Conservation (phyloP, 2,113 vertebrate genomes). For the Lontra canadensis region DNA sequence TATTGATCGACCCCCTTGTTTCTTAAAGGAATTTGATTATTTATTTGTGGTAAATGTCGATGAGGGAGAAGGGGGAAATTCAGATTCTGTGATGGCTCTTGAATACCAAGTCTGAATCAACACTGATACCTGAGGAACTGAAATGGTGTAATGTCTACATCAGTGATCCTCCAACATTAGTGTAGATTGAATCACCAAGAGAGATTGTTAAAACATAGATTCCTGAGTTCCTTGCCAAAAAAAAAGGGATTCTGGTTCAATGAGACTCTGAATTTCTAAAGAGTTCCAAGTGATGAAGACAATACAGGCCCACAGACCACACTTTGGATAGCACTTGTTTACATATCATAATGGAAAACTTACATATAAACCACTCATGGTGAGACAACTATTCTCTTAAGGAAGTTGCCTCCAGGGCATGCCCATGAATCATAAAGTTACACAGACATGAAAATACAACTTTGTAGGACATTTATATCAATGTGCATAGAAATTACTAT, state of each 20-base stretch:
- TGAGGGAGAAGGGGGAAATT: not conserved
- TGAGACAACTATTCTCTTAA: not conserved
- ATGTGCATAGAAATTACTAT: not conserved
- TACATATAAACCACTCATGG: not conserved
- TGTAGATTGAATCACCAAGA: not conserved
- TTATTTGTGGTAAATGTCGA: not conserved
- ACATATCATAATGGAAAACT: not conserved
- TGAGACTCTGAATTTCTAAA: not conserved
- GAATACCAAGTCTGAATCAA: not conserved
- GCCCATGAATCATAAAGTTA: not conserved
- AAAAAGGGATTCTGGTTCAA: not conserved
- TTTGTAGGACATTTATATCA: not conserved
- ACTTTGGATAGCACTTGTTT: not conserved
- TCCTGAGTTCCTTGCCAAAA: not conserved
- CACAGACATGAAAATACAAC: not conserved
- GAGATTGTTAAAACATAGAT: not conserved
- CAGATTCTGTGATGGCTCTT: not conserved
- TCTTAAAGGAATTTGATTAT: not conserved
- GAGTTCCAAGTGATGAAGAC: not conserved
- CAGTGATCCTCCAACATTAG: not conserved
- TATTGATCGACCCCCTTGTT: not conserved
- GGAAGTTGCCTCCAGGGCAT: not conserved
- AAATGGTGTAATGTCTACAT: not conserved
- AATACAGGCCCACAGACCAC: not conserved
- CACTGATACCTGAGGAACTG: not conserved